Evolutionary conservation across 2,888 invertebrate genomes (phyloP).

Genomic region (Alsophila aescularia): DNA sequence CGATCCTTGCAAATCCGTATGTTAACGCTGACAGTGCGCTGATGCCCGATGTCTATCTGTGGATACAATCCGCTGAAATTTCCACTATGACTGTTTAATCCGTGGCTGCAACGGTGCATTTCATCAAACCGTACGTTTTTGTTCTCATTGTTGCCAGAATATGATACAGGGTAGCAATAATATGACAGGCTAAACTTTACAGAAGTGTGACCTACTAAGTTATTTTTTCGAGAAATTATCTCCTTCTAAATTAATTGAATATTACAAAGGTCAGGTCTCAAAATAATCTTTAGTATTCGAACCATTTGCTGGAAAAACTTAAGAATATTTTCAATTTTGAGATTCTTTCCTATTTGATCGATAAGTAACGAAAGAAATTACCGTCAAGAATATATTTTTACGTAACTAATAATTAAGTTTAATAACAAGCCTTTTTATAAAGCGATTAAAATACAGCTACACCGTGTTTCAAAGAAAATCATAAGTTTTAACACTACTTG

Average conservation of each 20-base stretch:
- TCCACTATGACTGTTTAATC: constrained; percentile 68
- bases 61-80: constrained; percentile 58
- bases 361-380: too few species aligned
- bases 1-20: constrained; percentile 67
- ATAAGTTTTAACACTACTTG: constrained; percentile 16
- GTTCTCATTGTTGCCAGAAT: background rate
- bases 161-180: background rate
- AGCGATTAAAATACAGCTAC: background rate
- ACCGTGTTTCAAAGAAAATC: constrained; percentile 10
- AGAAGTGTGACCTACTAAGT: too few species aligned
- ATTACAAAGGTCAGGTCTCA: too few species aligned
- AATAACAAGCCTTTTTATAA: background rate
- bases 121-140: constrained; percentile 37
- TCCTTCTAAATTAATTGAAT: too few species aligned
- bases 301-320: too few species aligned
- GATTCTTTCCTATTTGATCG: too few species aligned
- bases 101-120: constrained; percentile 46
- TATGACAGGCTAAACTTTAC: background rate
- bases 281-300: too few species aligned
- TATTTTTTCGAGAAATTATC: too few species aligned
- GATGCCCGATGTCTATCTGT: constrained; percentile 53
- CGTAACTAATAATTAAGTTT: too few species aligned
- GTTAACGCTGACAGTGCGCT: constrained; percentile 66
- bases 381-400: too few species aligned
- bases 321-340: too few species aligned